Percentiles rank a stretch among this genome's conserved stretches.
These are phyloP conservation scores for Ciconia boyciana DNA, from an alignment of 2,113 vertebrate species.

Conservation along the genomic window DNA sequence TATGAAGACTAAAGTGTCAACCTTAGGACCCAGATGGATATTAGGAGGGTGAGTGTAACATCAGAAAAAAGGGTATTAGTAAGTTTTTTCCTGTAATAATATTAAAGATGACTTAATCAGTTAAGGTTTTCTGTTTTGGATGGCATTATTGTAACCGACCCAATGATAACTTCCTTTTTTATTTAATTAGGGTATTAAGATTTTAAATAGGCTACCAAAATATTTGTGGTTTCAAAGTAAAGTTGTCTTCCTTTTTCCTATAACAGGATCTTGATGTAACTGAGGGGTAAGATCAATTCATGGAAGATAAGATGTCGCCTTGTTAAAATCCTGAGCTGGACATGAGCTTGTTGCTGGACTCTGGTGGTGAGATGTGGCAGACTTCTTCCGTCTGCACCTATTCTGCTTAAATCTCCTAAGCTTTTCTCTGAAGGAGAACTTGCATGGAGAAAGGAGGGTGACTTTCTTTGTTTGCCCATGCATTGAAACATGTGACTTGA, in stretches of 20 bases:
- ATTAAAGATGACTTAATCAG: not conserved
- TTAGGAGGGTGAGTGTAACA: not conserved
- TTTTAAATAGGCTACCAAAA: not conserved
- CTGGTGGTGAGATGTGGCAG: not conserved
- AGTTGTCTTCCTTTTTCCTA: not conserved
- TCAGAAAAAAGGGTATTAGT: not conserved
- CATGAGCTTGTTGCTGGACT: not conserved
- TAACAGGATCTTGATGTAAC: not conserved
- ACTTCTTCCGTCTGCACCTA: not conserved
- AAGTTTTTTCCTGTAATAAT: not conserved
- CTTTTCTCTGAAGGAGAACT: not conserved
- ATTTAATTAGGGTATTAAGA: not conserved
- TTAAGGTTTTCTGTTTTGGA: not conserved
- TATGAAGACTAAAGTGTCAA: not conserved
- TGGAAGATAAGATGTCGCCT: not conserved
- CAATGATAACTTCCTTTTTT: not conserved
- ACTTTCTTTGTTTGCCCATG: not conserved
- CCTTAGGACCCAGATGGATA: not conserved
- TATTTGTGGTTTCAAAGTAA: not conserved
- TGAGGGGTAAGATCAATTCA: not conserved
- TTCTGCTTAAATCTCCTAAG: not conserved
- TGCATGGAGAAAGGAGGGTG: not conserved
- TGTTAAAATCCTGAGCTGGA: not conserved
- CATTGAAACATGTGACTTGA: not conserved
- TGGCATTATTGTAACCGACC: not conserved